Conservation (phyloP, 1,140 invertebrate species). For the Ceratitis capitata region DNA sequence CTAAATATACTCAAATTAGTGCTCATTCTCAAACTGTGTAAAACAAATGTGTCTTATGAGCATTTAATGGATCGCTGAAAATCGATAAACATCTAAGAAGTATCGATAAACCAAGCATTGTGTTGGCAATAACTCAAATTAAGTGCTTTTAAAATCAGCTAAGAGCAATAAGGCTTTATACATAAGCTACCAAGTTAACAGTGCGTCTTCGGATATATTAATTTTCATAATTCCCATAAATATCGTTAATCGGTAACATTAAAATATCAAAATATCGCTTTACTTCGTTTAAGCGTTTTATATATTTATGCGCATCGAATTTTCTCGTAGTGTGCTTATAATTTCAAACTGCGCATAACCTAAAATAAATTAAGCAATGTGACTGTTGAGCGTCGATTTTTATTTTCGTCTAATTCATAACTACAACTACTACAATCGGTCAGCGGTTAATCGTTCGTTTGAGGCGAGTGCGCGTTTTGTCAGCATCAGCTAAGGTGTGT, state of each 20-base stretch:
- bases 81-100: background rate
- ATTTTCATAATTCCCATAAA: background rate
- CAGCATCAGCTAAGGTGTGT: background rate
- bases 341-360: background rate
- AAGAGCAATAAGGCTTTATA: background rate
- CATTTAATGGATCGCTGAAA: background rate
- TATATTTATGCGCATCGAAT: background rate
- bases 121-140: background rate
- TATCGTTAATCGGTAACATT: background rate
- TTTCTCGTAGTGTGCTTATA: background rate
- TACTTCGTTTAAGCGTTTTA: background rate
- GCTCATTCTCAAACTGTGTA: background rate
- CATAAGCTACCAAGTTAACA: background rate
- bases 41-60: background rate
- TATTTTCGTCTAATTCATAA: background rate
- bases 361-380: background rate
- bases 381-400: conserved; percentile 5
- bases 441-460: background rate
- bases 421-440: background rate
- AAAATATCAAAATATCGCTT: background rate
- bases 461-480: background rate
- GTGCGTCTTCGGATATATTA: background rate
- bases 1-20: background rate
- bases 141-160: background rate
- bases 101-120: no score